Evolutionary conservation across 2,113 vertebrate species (phyloP), one percentile per base, ranked within the genome.

Genomic region (Podiceps cristatus): DNA sequence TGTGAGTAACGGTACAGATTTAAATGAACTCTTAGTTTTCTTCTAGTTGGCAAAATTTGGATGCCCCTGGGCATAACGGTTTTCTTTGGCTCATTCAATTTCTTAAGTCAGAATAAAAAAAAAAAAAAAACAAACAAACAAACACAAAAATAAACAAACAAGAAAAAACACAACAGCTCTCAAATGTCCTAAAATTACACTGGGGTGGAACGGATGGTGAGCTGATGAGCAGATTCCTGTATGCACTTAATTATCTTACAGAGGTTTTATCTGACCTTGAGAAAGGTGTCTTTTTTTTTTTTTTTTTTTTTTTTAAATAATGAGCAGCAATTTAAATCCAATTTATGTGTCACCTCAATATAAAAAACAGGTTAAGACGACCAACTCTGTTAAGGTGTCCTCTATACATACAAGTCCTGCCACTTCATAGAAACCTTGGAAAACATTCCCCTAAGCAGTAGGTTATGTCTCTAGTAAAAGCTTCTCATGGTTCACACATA

Each of bases 141-240:
- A n/a, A n/a, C n/a, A n/a, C n/a, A n/a, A n/a, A n/a, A n/a, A n/a
- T n/a, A n/a, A n/a, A n/a, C n/a, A n/a, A n/a, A n/a, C n/a, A n/a
- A n/a, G n/a, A n/a, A n/a, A n/a, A n/a, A n/a, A n/a, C n/a, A n/a
- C n/a, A n/a, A n/a, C n/a, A n/a, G n/a, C n/a, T n/a, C n/a, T 73
- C 53, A 10, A 60, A 37, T 31, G 59, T 75, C 50, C 28, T 55
- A 64, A 49, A 77, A 53, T 66, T 66, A 47, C 24, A 23, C 6
- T 58, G 53, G 23, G 5, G 24, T 33, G 11, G 40, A 90, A 9
- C 0, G 0, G 1, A 40, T 24, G 49, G 40, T 6, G 6, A 86
- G 19, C 31, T 53, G 56, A 71, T 47, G 6, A 82, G 15, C 19
- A 67, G 62, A 58, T 50, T 92, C 20, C 71, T 83, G 19, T 20